Base-by-base conservation (phyloP, 2,113 vertebrate species). In the Astatotilapia flaviijosephi region DNA sequence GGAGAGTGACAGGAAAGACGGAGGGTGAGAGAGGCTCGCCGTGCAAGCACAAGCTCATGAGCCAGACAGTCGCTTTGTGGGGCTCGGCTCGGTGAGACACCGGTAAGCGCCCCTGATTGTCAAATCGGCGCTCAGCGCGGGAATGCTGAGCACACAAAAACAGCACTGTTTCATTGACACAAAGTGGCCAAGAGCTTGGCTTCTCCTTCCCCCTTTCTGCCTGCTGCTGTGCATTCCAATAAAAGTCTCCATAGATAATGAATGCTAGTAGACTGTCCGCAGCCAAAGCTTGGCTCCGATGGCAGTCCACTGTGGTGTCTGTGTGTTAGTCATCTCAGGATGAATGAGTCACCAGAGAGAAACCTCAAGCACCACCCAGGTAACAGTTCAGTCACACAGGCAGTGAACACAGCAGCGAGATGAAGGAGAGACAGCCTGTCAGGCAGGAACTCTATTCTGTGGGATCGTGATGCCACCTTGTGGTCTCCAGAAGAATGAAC, bases 301-400 rank as follows among this genome's bases (percentile, higher is more conserved):
- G 87, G 81, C 83, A 80, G 89, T 92, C 85, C 91, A 14, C 89
- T 90, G 90, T 77, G 86, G 84, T 89, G 92, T 88, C 83, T 94
- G 56, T 51, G 82, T 47, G 83, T 94, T 91, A 92, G 92, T 95
- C 92, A 93, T 90, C 80, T 80, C 85, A 90, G 92, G 79, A 94
- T 87, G 91, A 94, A 87, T 95, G 91, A 95, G 93, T 95, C 94
- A 96, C 87, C 10, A 21, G 58, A 87, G 86, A 82, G 80, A 93
- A 93, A 92, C 92, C 92, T 86, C 87, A 86, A 89, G 89, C 90
- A 88, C 93, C 93, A 92, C 89, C 86, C 91, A 92, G 90, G 91
- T 93, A 88, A 92, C 88, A 45, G 73, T 47, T 90, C 33, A 83
- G 55, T 47, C 84, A 53, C 83, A 84, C 82, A 94, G 83, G 55